These are phyloP conservation scores for Lithophane semibrunnea DNA, from an alignment of 2,888 invertebrate species.

Conservation along the genomic window DNA sequence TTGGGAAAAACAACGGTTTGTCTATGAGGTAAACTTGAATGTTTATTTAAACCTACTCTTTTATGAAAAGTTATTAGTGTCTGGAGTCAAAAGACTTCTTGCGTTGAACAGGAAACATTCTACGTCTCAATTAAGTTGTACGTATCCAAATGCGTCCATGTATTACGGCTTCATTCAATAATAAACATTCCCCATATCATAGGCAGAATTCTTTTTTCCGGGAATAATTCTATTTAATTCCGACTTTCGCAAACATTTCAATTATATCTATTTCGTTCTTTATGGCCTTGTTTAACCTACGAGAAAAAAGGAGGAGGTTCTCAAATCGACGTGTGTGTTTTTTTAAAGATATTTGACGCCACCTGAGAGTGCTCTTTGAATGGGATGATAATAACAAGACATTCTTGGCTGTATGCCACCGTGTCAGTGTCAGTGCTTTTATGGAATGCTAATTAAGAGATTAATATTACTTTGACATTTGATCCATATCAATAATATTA, in stretches of 20 bases:
- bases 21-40: neutral
- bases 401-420: slow-evolving; percentile 30
- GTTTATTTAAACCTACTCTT: neutral
- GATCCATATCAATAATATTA: no score
- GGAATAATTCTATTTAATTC: neutral
- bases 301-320: no score
- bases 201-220: neutral
- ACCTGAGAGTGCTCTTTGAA: neutral
- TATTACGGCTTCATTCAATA: neutral
- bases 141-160: neutral
- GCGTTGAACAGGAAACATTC: neutral
- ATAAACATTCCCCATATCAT: neutral
- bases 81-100: neutral
- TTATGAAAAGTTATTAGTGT: neutral
- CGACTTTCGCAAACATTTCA: neutral
- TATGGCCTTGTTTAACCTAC: neutral
- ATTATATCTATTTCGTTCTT: neutral
- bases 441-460: slow-evolving; percentile 20
- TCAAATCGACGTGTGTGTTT: no score
- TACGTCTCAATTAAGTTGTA: neutral
- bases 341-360: neutral
- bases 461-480: neutral
- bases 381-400: neutral
- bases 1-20: slow-evolving; percentile 13
- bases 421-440: neutral